Conservation (phyloP, 1,140 invertebrate species). For the Hyles euphorbiae region DNA sequence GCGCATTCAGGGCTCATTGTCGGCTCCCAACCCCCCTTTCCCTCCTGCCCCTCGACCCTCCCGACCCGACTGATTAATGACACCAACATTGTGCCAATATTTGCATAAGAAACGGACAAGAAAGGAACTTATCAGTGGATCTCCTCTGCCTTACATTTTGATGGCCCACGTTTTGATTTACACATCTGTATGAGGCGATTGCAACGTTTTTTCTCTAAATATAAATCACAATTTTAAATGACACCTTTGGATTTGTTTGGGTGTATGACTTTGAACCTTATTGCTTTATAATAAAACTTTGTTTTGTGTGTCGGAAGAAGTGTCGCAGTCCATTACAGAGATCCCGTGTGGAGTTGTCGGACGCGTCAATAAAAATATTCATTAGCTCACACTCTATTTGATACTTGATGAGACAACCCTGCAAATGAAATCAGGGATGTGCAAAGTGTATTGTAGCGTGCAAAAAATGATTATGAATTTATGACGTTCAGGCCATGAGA, state of each 20-base stretch:
- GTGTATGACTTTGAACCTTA: constrained; percentile 7
- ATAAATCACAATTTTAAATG: constrained; percentile 12
- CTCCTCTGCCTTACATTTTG: constrained; percentile 56
- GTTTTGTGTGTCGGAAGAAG: constrained; percentile 19
- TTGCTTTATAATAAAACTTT: constrained; percentile 16
- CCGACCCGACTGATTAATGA: constrained; percentile 66
- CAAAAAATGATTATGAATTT: background rate
- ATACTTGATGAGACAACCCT: constrained; percentile 53
- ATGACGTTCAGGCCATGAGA: background rate
- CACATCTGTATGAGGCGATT: constrained; percentile 7
- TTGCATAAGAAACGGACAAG: constrained; percentile 72
- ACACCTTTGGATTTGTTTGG: background rate
- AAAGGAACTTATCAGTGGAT: constrained; percentile 58
- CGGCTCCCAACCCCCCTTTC: constrained; percentile 26
- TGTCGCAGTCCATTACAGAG: constrained; percentile 23
- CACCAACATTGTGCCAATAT: constrained; percentile 67
- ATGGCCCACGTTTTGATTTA: constrained; percentile 50
- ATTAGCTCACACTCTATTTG: constrained; percentile 68
- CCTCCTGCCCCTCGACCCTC: too few relatives aligned
- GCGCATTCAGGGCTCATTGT: constrained; percentile 36
- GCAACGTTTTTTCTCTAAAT: constrained; percentile 17
- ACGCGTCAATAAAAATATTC: constrained; percentile 71
- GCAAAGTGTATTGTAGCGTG: background rate
- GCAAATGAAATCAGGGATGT: constrained; percentile 38
- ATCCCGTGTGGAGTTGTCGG: constrained; percentile 38